Conservation (phyloP, 2,113 vertebrate species). For the Salvelinus sp. region DNA sequence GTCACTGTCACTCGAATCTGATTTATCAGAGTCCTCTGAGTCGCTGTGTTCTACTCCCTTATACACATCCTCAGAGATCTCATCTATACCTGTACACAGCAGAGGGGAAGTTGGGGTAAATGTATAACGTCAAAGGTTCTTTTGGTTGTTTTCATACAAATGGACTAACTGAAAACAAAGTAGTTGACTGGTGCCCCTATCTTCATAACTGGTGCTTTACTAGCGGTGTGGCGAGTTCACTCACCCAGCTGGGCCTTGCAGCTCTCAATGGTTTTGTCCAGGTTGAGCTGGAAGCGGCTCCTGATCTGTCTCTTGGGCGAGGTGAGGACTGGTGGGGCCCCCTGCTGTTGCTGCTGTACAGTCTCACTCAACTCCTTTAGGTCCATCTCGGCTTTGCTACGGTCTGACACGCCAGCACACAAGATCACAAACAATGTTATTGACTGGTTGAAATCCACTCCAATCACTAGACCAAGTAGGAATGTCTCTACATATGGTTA, state of each 20-base stretch:
- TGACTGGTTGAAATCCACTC: too few species aligned
- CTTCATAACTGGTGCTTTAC: not conserved
- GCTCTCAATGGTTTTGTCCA: conserved; percentile 98
- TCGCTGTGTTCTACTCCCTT: conserved; percentile 93
- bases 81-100: conserved; percentile 86
- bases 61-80: conserved; percentile 93
- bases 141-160: not conserved
- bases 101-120: conserved; percentile 29
- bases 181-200: too few species aligned
- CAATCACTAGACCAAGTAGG: too few species aligned
- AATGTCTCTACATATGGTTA: too few species aligned
- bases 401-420: conserved; percentile 75
- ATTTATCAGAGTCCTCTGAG: conserved; percentile 95
- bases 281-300: conserved; percentile 93
- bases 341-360: conserved; percentile 83
- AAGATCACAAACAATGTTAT: not conserved
- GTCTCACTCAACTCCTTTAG: conserved; percentile 94
- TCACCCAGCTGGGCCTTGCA: conserved; percentile 95
- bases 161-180: not conserved
- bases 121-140: not conserved
- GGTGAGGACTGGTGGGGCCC: conserved; percentile 79
- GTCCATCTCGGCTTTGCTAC: conserved; percentile 98
- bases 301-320: conserved; percentile 92
- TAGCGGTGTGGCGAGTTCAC: conserved; percentile 28
- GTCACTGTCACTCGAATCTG: conserved; percentile 92